Evolutionary conservation across 2,113 vertebrate genomes (phyloP), one percentile per base, ranked within the genome.

Genomic region (Brachypodius melanocephalos): DNA sequence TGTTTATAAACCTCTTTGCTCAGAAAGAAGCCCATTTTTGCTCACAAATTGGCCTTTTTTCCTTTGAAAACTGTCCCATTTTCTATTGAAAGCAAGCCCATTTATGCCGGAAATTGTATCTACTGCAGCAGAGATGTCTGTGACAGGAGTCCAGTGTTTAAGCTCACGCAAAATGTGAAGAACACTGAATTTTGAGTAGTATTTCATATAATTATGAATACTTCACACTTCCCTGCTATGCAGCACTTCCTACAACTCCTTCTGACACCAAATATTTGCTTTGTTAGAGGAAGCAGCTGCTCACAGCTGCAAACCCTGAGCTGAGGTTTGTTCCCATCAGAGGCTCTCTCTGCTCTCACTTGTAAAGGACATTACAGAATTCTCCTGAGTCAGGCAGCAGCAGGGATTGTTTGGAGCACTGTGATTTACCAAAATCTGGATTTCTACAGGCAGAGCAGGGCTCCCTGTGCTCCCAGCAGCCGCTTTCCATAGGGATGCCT

Each of bases 191-290:
- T 94, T 61, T 86, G 55, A 96, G 82, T 61, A 91, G 59, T 63
- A 57, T 88, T 93, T 93, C 68, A 28, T 65, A 84, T 55, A 51
- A 90, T 96, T 96, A 91, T 31, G 57, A 90, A 71, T 57, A 85
- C 51, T 93, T 94, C 72, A 88, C 88, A 88, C 63, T 55, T 77
- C 62, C 75, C 26, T 77, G 85, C 61, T 63, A 63, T 45, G 72
- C 65, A 93, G 68, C 82, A 68, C 75, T 93, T 92, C 81, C 88
- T 84, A 48, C 79, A 55, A 75, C 82, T 65, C 20, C 14, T 81
- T 80, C 79, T 97, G 92, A 81, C 95, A 75, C 85, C 83, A 96
- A 92, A 96, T 94, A 94, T 92, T 94, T 94, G 82, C 92, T 74
- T 63, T 86, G 82, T 17, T 86, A 24, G 65, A 52, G 65, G 65